Evolutionary conservation across 2,888 invertebrate genomes (phyloP).

Genomic region (Clivina fossor): DNA sequence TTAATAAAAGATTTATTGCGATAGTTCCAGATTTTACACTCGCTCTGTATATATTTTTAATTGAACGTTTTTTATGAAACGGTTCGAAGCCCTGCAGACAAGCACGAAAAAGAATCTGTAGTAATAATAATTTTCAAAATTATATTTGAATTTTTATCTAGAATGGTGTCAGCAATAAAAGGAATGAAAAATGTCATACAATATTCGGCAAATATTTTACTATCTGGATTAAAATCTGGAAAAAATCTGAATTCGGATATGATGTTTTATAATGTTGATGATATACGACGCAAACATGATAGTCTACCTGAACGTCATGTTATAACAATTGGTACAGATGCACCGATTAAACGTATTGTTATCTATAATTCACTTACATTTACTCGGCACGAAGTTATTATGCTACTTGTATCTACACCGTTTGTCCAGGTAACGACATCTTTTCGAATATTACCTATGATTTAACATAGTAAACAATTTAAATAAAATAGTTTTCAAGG

Average conservation of each 20-base stretch:
- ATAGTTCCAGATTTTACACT: no score
- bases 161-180: constrained; percentile 70
- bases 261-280: constrained; percentile 64
- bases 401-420: constrained; percentile 75
- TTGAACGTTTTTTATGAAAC: no score
- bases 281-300: constrained; percentile 63
- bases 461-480: no score
- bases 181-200: constrained; percentile 74
- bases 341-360: constrained; percentile 69
- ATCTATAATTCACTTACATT: constrained; percentile 81
- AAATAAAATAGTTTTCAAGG: no score
- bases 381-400: constrained; percentile 73
- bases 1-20: no score
- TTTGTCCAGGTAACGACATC: constrained; percentile 79
- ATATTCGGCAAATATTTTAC: constrained; percentile 66
- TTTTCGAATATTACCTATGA: no score
- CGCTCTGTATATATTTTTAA: no score
- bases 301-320: constrained; percentile 64
- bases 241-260: constrained; percentile 57
- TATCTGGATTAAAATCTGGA: constrained; percentile 60
- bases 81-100: no score
- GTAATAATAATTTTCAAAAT: no score
- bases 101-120: no score
- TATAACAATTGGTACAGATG: constrained; percentile 61
- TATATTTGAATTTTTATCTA: constrained; percentile 49